Conservation (phyloP, 1,140 invertebrate species). For the Drosophila melanogaster region DNA sequence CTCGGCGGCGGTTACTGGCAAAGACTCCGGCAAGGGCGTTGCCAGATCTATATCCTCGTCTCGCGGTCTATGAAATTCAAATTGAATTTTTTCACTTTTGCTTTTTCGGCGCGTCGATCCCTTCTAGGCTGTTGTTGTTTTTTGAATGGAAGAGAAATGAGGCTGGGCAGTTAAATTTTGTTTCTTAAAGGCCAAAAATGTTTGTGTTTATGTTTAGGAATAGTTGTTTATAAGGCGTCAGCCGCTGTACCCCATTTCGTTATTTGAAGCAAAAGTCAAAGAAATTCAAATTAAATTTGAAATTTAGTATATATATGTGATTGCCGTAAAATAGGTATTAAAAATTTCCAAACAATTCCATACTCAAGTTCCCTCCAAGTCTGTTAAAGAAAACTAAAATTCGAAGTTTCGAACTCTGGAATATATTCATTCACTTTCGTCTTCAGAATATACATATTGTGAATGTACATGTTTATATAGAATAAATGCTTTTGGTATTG, state of each 20-base stretch:
- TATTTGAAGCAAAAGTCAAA: constrained; percentile 53
- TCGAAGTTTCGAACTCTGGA: constrained; percentile 3
- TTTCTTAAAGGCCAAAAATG: constrained; percentile 62
- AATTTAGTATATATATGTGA: too few relatives aligned
- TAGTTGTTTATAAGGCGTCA: constrained; percentile 35
- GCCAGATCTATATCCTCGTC: constrained; percentile 1
- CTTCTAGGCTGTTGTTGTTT: constrained; percentile 20
- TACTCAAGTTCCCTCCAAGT: not conserved
- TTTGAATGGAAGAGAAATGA: constrained; percentile 58
- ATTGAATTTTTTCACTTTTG: not conserved
- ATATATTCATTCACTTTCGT: constrained; percentile 49
- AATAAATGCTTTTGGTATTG: constrained; percentile 81
- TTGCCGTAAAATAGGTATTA: too few relatives aligned
- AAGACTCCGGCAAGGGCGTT: not conserved
- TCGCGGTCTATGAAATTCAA: constrained; percentile 6
- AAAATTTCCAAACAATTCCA: too few relatives aligned
- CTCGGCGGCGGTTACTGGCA: not conserved
- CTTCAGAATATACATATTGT: constrained; percentile 31
- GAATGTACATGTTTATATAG: constrained; percentile 60
- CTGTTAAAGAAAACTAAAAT: not conserved
- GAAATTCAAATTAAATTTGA: constrained; percentile 5
- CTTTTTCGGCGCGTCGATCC: constrained; percentile 10
- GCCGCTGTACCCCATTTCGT: constrained; percentile 11
- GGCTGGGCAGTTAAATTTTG: constrained; percentile 72
- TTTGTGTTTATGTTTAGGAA: constrained; percentile 56